phyloP scores from a whole-genome alignment of 2,113 vertebrate genomes.

The Colistium nudipinnis region DNA sequence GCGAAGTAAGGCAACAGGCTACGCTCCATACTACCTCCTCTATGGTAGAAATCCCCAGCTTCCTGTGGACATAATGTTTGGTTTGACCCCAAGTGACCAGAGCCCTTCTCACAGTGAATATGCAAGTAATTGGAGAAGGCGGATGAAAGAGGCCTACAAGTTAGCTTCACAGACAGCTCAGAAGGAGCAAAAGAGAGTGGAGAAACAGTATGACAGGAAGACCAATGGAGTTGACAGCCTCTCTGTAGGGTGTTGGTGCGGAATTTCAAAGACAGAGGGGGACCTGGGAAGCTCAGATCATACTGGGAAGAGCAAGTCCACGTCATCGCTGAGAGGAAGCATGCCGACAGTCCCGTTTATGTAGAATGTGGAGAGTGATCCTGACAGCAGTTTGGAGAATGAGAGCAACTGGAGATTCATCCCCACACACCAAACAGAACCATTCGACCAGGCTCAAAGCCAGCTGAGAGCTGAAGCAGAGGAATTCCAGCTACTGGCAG shows the following conservation, averaged over 20 bases:
- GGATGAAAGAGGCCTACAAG: background rate
- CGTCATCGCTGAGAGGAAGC: background rate
- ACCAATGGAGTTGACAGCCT: background rate
- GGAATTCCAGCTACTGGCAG: too few species aligned
- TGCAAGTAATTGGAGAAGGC: background rate
- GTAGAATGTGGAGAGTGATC: background rate
- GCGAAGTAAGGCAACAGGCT: background rate
- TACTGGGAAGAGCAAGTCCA: background rate
- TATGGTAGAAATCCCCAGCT: background rate
- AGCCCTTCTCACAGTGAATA: background rate
- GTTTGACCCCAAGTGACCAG: background rate
- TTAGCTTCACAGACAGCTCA: background rate
- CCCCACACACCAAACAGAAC: too few species aligned
- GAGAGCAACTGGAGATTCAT: too few species aligned
- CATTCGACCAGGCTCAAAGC: too few species aligned
- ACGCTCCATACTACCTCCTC: background rate
- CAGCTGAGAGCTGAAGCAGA: too few species aligned
- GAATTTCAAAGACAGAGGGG: background rate
- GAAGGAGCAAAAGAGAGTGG: background rate
- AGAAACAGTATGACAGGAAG: background rate
- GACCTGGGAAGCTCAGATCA: background rate
- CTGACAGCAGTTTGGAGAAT: too few species aligned
- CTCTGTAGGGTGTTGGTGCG: background rate
- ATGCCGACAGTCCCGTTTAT: background rate
- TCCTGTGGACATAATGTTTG: background rate